Percentiles rank a stretch among this genome's conserved stretches.
Evolutionary conservation across 2,113 vertebrate genomes (phyloP).

Genomic region (Circaetus cinerascens): DNA sequence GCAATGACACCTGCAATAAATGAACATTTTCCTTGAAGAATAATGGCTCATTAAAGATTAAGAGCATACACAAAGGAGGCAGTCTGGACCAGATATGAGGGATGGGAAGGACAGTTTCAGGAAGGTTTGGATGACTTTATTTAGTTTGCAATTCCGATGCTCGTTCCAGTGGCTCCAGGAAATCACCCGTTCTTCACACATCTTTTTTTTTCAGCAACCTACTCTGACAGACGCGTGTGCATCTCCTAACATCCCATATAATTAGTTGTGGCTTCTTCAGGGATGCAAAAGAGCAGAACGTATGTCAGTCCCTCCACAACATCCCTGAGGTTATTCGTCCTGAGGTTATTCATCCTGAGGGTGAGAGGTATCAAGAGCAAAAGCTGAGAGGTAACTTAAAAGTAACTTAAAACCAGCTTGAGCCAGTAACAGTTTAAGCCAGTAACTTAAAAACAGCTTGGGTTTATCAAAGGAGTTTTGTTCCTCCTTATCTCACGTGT

Average conservation of each 20-base stretch:
- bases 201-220: neutral
- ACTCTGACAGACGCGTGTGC: no score
- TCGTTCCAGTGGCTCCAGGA: neutral
- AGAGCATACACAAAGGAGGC: fast-evolving
- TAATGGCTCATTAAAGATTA: neutral
- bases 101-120: neutral
- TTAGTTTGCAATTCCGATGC: neutral
- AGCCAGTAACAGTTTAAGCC: neutral
- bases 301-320: neutral
- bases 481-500: neutral
- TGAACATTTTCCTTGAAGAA: neutral
- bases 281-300: neutral
- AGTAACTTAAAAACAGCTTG: neutral
- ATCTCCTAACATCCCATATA: neutral
- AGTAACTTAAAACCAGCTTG: neutral
- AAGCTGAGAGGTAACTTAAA: neutral
- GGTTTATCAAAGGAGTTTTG: neutral
- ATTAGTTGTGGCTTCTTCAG: neutral
- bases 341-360: neutral
- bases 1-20: neutral
- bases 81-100: neutral
- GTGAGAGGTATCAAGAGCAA: neutral
- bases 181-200: neutral
- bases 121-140: neutral
- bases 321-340: neutral